Conservation (phyloP, 2,888 invertebrate genomes). For the Tenthredo livida region DNA sequence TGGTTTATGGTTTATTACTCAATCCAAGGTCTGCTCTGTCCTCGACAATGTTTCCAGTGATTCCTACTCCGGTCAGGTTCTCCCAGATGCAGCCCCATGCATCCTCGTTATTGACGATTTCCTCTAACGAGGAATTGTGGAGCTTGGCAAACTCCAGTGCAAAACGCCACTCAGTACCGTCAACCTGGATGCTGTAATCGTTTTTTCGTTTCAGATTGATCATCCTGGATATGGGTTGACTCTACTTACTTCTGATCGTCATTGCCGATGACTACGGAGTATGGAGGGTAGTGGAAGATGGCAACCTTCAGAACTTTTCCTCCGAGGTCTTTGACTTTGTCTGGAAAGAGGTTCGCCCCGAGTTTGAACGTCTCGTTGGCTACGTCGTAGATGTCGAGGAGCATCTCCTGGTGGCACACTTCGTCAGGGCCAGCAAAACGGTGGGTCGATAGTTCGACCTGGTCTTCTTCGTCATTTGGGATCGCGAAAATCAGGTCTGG, state of each 20-base stretch:
- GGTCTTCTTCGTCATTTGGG: neutral
- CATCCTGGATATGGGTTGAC: neutral
- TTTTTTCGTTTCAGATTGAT: neutral
- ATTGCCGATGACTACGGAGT: neutral
- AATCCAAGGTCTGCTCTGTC: slow-evolving; percentile 64
- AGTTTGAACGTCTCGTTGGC: neutral
- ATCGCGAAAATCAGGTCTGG: slow-evolving; percentile 20
- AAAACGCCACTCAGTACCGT: slow-evolving; percentile 61
- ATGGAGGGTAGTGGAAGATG: slow-evolving; percentile 21
- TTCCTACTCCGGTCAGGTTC: slow-evolving; percentile 59
- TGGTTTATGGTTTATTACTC: slow-evolving; percentile 20
- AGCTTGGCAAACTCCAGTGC: slow-evolving; percentile 59
- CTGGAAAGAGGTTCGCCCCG: slow-evolving; percentile 15
- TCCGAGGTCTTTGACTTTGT: slow-evolving; percentile 33
- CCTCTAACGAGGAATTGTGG: slow-evolving; percentile 60
- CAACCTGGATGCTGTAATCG: slow-evolving; percentile 25
- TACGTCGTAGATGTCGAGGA: slow-evolving; percentile 24
- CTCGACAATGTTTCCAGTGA: slow-evolving; percentile 61
- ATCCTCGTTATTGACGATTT: slow-evolving; percentile 57
- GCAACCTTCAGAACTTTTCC: slow-evolving; percentile 11
- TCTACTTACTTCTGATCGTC: slow-evolving; percentile 21
- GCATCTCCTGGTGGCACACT: neutral
- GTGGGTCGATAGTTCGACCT: neutral
- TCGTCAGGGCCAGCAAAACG: slow-evolving; percentile 25
- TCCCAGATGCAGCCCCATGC: slow-evolving; percentile 50